A percentile compares a stretch with the other conserved stretches of the same genome.
These are phyloP conservation scores for Acarapis woodi DNA, from an alignment of 1,140 invertebrate genomes.

Conservation along the genomic window DNA sequence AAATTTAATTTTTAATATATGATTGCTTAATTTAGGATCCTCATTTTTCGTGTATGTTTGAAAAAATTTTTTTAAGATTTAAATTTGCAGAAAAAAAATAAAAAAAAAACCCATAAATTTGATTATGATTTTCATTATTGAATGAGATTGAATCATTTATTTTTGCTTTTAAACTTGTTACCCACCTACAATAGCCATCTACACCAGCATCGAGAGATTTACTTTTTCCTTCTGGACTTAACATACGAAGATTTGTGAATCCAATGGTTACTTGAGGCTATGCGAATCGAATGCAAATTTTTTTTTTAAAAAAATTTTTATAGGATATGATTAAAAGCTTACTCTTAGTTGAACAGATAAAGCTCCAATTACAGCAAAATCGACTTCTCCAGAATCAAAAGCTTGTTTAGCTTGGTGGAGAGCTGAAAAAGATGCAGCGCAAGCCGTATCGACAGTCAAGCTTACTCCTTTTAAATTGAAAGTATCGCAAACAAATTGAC, in stretches of 20 bases:
- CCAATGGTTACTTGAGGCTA: constrained; percentile 53
- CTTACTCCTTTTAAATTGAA: constrained; percentile 71
- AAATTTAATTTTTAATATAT: no score
- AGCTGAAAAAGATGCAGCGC: constrained; percentile 65
- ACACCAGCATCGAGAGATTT: constrained; percentile 10
- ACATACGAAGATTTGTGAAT: constrained; percentile 28
- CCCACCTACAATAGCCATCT: constrained; percentile 10
- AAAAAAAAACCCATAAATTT: no score
- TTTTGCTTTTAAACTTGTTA: no score
- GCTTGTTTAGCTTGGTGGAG: constrained; percentile 40
- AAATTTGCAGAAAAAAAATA: no score
- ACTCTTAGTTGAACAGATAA: constrained; percentile 44
- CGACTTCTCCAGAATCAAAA: constrained; percentile 54
- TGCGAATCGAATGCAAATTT: no score
- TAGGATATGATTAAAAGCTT: no score
- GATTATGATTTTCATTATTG: no score
- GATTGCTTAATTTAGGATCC: no score
- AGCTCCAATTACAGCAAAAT: constrained; percentile 68
- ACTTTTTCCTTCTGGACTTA: constrained; percentile 6
- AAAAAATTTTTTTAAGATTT: no score
- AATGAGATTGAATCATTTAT: no score
- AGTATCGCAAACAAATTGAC: constrained; percentile 61
- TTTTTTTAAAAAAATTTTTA: constrained; percentile 59
- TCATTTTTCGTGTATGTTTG: no score
- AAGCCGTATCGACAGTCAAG: constrained; percentile 73